Evolutionary conservation across 2,888 invertebrate species (phyloP).

Genomic region (Amphipoea lucens): DNA sequence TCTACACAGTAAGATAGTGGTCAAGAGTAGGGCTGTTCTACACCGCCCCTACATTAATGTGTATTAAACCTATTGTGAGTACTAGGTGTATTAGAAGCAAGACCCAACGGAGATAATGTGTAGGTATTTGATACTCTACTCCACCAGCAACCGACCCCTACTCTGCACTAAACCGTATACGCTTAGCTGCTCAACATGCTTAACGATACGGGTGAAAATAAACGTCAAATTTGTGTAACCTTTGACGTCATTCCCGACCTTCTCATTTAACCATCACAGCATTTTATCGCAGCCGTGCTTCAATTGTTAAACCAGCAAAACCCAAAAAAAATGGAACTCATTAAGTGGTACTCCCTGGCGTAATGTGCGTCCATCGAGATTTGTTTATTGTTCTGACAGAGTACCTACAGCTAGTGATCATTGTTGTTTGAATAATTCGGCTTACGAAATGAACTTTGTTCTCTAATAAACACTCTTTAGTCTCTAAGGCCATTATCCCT

Average conservation of each 20-base stretch:
- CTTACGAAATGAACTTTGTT: constrained; percentile 26
- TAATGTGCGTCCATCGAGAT: constrained; percentile 46
- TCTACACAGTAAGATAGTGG: background rate
- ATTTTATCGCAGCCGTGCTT: constrained; percentile 34
- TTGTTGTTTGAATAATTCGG: constrained; percentile 37
- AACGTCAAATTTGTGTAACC: constrained; percentile 13
- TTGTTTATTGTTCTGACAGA: constrained; percentile 49
- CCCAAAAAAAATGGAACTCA: constrained; percentile 50
- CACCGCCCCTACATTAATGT: background rate
- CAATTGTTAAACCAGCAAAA: constrained; percentile 57
- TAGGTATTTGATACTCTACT: background rate
- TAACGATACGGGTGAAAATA: constrained; percentile 32
- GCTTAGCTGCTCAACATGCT: background rate
- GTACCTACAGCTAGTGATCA: constrained; percentile 33
- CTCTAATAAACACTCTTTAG: constrained; percentile 23
- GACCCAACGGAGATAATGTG: background rate
- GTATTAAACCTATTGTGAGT: background rate
- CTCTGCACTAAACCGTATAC: background rate
- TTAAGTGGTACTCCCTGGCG: constrained; percentile 34
- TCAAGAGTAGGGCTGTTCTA: background rate
- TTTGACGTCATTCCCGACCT: constrained; percentile 61
- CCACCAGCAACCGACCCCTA: background rate
- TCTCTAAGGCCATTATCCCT: constrained; percentile 13
- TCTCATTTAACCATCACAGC: constrained; percentile 42
- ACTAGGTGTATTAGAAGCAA: background rate